Conservation (phyloP, 2,113 vertebrate species). For the Oriolus oriolus region DNA sequence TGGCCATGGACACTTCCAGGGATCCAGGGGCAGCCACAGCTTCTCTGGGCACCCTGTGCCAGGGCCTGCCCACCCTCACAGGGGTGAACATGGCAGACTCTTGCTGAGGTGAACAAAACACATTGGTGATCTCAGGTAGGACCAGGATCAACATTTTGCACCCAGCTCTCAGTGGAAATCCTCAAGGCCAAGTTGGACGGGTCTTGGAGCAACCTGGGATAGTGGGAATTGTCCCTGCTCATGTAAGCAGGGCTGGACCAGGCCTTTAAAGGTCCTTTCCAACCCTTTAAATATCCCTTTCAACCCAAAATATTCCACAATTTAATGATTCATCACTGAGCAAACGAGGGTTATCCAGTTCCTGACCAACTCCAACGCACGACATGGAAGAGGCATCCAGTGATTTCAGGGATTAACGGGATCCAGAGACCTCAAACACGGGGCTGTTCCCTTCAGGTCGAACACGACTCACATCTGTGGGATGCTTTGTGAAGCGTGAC, state of each 20-base stretch:
- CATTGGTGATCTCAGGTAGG: neutral
- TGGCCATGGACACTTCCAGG: neutral
- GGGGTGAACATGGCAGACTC: neutral
- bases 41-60: fast-evolving
- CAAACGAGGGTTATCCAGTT: fast-evolving
- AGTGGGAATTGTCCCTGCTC: neutral
- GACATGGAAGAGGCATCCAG: neutral
- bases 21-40: neutral
- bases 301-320: neutral
- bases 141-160: neutral
- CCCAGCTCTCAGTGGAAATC: neutral
- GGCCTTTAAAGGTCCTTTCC: neutral
- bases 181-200: neutral
- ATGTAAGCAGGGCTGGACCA: neutral
- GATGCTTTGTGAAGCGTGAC: neutral
- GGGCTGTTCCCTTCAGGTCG: neutral
- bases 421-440: neutral
- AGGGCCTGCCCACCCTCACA: neutral
- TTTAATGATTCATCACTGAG: neutral
- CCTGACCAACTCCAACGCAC: neutral
- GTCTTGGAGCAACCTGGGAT: neutral
- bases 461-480: fast-evolving
- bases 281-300: neutral
- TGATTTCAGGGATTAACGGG: fast-evolving
- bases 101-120: neutral